Base-by-base conservation (phyloP, 2,797 vertebrate genomes). In the Synanceia verrucosa region DNA sequence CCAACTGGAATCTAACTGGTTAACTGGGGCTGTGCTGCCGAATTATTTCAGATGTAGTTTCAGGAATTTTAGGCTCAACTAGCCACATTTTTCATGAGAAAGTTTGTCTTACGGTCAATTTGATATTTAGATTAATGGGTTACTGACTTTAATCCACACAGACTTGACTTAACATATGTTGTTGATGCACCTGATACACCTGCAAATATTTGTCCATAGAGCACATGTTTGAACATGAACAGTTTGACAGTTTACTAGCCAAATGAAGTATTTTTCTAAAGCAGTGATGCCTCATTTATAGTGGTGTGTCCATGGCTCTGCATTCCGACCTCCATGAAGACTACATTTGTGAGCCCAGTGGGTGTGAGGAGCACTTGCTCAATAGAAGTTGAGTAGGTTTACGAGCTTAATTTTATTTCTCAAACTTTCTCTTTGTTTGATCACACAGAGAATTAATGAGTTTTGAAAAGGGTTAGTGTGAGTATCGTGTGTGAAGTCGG, bases 11-110 rank as follows among this genome's bases (percentile, higher is more conserved):
- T 87, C 70, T 79, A 65, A 33, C 48, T 51, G 84, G 84, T 83
- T 59, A 89, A 88, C 76, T 84, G 78, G 84, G 76, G 80, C 46
- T 82, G 64, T 78, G 37, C 28, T 73, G 69, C 65, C 37, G 71
- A 39, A 48, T 67, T 82, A 76, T 70, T 73, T 21, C 55, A 13
- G 48, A 60, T 60, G 56, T 53, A 60, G 65, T 69, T 69, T 75
- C 50, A 28, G 78, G 72, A 89, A 86, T 65, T 69, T 0, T n/a
- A n/a, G 28, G 66, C 51, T 82, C 3, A 61, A 74, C 76, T 21
- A 16, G 18, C 3, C 26, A 61, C 75, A 69, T 60, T 12, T 79
- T 76, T 70, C 73, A 72, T 78, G 79, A 73, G 83, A 88, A 82
- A 55, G 73, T 77, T 76, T 74, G 41, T 75, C 41, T 67, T 74